Percentiles rank a stretch among this genome's conserved stretches.
phyloP scores from a whole-genome alignment of 2,113 vertebrate genomes.

The Hucho hucho region DNA sequence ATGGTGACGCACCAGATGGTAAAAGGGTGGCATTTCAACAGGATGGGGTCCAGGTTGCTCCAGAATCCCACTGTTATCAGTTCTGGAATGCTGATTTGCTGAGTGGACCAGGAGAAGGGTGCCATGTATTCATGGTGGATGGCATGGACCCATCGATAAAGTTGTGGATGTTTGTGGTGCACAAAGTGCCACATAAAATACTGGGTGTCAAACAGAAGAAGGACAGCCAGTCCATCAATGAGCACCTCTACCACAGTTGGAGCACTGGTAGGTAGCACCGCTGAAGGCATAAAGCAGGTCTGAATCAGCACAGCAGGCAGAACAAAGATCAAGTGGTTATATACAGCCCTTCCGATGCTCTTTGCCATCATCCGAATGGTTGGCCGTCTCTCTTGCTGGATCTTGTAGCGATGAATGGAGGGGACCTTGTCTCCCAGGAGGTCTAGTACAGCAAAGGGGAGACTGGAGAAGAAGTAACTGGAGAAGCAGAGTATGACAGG shows the following conservation, averaged over 20 bases:
- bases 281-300: conserved; percentile 48
- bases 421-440: conserved; percentile 61
- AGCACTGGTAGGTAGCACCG: conserved; percentile 51
- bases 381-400: conserved; percentile 61
- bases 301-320: conserved; percentile 52
- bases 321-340: conserved; percentile 71
- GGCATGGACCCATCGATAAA: conserved; percentile 68
- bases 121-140: conserved; percentile 66
- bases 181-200: conserved; percentile 70
- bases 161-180: conserved; percentile 66
- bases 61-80: conserved; percentile 69
- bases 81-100: conserved; percentile 69
- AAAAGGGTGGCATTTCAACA: conserved; percentile 64
- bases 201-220: conserved; percentile 74
- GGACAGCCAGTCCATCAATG: conserved; percentile 50
- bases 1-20: conserved; percentile 61
- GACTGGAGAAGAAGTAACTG: conserved; percentile 62
- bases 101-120: conserved; percentile 67
- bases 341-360: conserved; percentile 54
- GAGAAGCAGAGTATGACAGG: conserved; percentile 59
- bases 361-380: conserved; percentile 60
- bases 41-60: conserved; percentile 65
- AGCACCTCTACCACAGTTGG: conserved; percentile 59
- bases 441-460: conserved; percentile 65
- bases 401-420: conserved; percentile 63